Evolutionary conservation across 1,140 invertebrate species (phyloP).

Genomic region (Nephotettix cincticeps): DNA sequence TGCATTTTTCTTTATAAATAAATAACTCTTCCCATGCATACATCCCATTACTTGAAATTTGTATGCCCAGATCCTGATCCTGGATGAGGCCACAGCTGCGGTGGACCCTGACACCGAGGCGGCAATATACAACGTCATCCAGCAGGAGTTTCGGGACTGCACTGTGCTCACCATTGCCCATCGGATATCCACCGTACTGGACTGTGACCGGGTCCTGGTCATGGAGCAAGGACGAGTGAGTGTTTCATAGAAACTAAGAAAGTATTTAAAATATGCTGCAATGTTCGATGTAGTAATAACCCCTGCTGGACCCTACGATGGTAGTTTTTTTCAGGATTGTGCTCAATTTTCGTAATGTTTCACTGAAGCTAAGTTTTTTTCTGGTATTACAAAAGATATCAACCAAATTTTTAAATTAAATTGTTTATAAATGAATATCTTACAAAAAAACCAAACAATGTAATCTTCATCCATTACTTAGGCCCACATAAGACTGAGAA

Average conservation of each 20-base stretch:
- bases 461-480: too few species aligned
- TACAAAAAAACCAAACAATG: too few species aligned
- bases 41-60: too few species aligned
- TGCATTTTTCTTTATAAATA: too few species aligned
- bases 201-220: conserved; percentile 62
- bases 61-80: conserved; percentile 57
- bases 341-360: too few species aligned
- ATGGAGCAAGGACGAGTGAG: conserved; percentile 52
- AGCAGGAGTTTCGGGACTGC: conserved; percentile 48
- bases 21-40: too few species aligned
- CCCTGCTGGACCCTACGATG: background rate
- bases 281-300: background rate
- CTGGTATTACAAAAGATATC: background rate
- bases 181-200: conserved; percentile 55
- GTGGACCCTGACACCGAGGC: conserved; percentile 56
- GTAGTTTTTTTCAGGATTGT: background rate
- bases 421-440: too few species aligned
- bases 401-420: background rate
- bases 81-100: conserved; percentile 68
- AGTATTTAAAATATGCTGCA: background rate
- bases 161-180: conserved; percentile 67
- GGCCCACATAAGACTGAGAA: too few species aligned
- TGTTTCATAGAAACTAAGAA: background rate
- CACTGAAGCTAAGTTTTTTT: background rate
- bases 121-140: conserved; percentile 48